Percentiles rank a stretch among this genome's conserved stretches.
phyloP scores from a whole-genome alignment of 2,113 vertebrate genomes.

The Tychaedon coryphoeus region DNA sequence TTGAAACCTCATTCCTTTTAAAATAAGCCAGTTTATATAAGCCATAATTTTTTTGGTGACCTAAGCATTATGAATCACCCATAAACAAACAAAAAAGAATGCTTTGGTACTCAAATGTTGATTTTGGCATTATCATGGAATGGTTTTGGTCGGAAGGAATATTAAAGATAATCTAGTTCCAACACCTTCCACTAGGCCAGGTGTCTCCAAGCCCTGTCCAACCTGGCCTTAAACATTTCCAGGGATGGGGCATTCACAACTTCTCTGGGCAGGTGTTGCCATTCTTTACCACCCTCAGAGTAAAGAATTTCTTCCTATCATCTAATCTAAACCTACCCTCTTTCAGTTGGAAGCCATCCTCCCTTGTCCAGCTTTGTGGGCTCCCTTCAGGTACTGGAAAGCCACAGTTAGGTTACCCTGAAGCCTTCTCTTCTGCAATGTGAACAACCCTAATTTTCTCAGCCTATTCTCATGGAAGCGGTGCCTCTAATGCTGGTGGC shows the following conservation, averaged over 20 bases:
- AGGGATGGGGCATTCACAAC: not conserved
- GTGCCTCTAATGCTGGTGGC: fast-evolving
- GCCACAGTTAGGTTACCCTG: fast-evolving
- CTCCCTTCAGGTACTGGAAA: not conserved
- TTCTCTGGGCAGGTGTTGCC: not conserved
- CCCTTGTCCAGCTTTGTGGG: not conserved
- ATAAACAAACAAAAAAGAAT: not conserved
- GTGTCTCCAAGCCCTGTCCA: not conserved
- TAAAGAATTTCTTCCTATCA: not conserved
- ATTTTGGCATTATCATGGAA: not conserved
- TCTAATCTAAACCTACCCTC: not conserved
- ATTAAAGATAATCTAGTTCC: not conserved
- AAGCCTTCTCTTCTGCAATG: not conserved
- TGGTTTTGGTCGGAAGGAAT: not conserved
- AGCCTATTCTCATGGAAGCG: not conserved
- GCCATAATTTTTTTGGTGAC: not conserved
- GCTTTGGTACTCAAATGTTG: not conserved
- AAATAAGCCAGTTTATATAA: not conserved
- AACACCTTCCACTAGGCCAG: too few relatives aligned
- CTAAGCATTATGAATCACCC: not conserved
- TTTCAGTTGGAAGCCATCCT: not conserved
- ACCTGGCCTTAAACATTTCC: not conserved
- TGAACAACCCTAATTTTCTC: not conserved
- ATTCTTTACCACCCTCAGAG: not conserved
- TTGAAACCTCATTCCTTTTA: not conserved